Conservation (phyloP, 1,140 invertebrate species). For the Drosophila dunni region DNA sequence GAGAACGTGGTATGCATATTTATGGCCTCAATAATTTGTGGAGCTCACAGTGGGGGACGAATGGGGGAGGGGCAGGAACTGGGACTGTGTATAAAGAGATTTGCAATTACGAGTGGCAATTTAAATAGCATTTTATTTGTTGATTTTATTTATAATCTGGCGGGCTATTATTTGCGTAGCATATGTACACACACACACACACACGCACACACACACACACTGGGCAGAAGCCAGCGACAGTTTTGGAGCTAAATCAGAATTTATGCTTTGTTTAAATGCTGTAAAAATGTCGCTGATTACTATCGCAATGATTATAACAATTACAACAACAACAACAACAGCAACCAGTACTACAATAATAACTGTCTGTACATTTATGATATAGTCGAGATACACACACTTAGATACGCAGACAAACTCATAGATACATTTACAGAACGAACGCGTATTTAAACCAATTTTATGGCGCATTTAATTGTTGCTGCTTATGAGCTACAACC, state of each 20-base stretch:
- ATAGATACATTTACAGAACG: constrained; percentile 25
- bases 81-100: constrained; percentile 16
- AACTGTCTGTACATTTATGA: constrained; percentile 68
- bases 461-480: constrained; percentile 81
- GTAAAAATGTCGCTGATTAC: constrained; percentile 81
- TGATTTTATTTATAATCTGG: constrained; percentile 71
- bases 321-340: constrained; percentile 40
- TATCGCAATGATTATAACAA: constrained; percentile 78
- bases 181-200: constrained; percentile 30
- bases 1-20: constrained; percentile 41
- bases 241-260: constrained; percentile 80
- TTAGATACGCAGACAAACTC: constrained; percentile 12
- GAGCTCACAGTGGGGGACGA: neutral
- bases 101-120: constrained; percentile 73
- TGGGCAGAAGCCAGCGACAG: constrained; percentile 52
- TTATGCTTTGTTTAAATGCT: constrained; percentile 83
- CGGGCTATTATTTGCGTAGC: constrained; percentile 60
- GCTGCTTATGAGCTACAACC: constrained; percentile 73
- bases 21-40: constrained; percentile 65
- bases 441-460: constrained; percentile 79
- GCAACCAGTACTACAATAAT: constrained; percentile 61
- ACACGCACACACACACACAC: neutral
- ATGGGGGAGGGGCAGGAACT: neutral
- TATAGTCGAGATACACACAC: constrained; percentile 29
- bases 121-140: constrained; percentile 74